These are phyloP conservation scores for Athrips mouffetella DNA, from an alignment of 2,888 invertebrate species.

Conservation along the genomic window DNA sequence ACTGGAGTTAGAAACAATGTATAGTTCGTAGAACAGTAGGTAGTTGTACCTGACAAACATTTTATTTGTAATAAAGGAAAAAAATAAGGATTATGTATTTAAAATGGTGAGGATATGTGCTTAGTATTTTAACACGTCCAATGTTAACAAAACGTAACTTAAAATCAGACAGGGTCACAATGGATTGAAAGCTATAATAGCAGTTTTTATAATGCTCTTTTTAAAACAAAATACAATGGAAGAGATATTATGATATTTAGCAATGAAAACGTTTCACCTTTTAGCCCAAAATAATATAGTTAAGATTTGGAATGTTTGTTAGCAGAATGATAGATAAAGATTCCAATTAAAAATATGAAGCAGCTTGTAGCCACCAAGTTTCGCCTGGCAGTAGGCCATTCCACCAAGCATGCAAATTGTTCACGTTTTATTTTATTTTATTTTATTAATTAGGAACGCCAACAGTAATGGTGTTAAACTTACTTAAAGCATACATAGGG, in stretches of 20 bases:
- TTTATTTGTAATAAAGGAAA: constrained; percentile 22
- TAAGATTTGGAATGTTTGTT: constrained; percentile 1
- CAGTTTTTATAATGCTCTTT: constrained; percentile 14
- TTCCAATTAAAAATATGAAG: constrained; percentile 55
- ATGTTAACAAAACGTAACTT: constrained; percentile 28
- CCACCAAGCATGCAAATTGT: constrained; percentile 73
- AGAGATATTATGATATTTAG: neutral
- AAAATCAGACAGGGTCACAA: constrained; percentile 41
- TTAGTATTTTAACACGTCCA: constrained; percentile 27
- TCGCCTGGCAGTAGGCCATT: constrained; percentile 70
- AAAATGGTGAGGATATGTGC: constrained; percentile 48
- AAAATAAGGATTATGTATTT: constrained; percentile 29
- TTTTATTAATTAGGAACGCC: constrained; percentile 60
- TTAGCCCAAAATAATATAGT: neutral
- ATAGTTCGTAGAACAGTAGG: constrained; percentile 28
- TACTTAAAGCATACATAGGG: too few species aligned
- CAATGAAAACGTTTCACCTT: neutral
- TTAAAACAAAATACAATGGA: neutral
- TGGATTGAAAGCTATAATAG: constrained; percentile 34
- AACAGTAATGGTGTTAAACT: too few species aligned
- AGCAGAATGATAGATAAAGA: constrained; percentile 18
- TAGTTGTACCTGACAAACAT: neutral
- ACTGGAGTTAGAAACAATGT: constrained; percentile 33
- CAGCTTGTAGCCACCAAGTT: constrained; percentile 65
- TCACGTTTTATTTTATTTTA: constrained; percentile 60